Conservation (phyloP, 2,113 vertebrate species). For the Vimba vimba region DNA sequence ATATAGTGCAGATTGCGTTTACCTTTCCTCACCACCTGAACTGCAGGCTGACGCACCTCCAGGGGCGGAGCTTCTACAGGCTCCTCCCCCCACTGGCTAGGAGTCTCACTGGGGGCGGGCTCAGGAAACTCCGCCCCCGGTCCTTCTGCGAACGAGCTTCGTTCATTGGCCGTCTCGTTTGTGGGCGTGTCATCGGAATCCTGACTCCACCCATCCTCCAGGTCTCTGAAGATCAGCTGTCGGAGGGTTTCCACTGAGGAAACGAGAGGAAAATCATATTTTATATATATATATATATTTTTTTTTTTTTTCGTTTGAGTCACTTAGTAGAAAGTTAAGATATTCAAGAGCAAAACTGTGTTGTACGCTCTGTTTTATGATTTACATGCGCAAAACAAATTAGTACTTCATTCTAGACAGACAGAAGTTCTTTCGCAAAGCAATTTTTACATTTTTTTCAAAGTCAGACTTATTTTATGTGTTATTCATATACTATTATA, state of each 20-base stretch:
- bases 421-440: too few relatives aligned
- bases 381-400: too few relatives aligned
- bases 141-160: constrained; percentile 48
- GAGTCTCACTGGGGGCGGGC: constrained; percentile 51
- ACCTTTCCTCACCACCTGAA: constrained; percentile 77
- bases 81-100: constrained; percentile 57
- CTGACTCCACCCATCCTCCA: constrained; percentile 73
- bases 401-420: too few relatives aligned
- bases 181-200: constrained; percentile 73
- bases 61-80: constrained; percentile 44
- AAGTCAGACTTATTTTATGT: too few relatives aligned
- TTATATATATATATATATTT: too few relatives aligned
- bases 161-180: constrained; percentile 69
- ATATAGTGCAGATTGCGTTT: not conserved
- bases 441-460: too few relatives aligned
- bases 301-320: too few relatives aligned
- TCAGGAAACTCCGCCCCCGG: constrained; percentile 59
- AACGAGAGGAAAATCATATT: not conserved
- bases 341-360: too few relatives aligned
- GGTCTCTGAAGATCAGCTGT: constrained; percentile 70
- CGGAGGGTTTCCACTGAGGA: constrained; percentile 73
- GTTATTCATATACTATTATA: too few relatives aligned
- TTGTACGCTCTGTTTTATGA: too few relatives aligned
- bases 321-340: too few relatives aligned
- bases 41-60: constrained; percentile 34